Conservation (phyloP, 2,888 invertebrate genomes). For the Chironomus tentans region DNA sequence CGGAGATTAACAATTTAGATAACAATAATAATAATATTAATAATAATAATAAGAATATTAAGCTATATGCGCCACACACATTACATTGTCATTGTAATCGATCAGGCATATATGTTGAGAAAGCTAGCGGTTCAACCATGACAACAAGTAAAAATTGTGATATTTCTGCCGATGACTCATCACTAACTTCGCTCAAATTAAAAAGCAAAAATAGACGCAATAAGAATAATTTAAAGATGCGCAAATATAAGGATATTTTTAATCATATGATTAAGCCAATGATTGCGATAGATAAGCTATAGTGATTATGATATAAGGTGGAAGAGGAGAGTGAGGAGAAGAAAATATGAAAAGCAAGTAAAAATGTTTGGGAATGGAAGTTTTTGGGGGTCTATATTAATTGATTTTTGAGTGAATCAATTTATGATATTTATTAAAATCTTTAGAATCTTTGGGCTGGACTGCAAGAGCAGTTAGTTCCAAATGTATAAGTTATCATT, state of each 20-base stretch:
- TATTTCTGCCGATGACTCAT: slow-evolving; percentile 1
- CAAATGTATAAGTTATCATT: too few relatives aligned
- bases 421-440: too few relatives aligned
- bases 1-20: not conserved
- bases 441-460: too few relatives aligned
- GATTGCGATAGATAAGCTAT: slow-evolving; percentile 22
- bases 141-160: slow-evolving; percentile 17
- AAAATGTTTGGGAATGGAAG: not conserved
- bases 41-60: slow-evolving; percentile 4
- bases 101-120: slow-evolving; percentile 11
- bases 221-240: slow-evolving; percentile 19
- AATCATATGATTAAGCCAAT: slow-evolving; percentile 7
- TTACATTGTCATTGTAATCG: slow-evolving; percentile 20
- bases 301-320: not conserved
- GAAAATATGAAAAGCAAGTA: not conserved
- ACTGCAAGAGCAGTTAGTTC: too few relatives aligned
- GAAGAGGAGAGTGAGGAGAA: not conserved
- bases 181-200: slow-evolving; percentile 10
- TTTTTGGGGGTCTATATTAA: too few relatives aligned
- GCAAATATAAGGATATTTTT: slow-evolving; percentile 20
- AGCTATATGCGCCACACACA: slow-evolving; percentile 2
- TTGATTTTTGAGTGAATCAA: too few relatives aligned
- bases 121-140: not conserved
- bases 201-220: slow-evolving; percentile 13
- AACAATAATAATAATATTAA: slow-evolving; percentile 1